These are phyloP conservation scores for Argyrosomus regius DNA, from an alignment of 2,797 vertebrate species.

Conservation along the genomic window DNA sequence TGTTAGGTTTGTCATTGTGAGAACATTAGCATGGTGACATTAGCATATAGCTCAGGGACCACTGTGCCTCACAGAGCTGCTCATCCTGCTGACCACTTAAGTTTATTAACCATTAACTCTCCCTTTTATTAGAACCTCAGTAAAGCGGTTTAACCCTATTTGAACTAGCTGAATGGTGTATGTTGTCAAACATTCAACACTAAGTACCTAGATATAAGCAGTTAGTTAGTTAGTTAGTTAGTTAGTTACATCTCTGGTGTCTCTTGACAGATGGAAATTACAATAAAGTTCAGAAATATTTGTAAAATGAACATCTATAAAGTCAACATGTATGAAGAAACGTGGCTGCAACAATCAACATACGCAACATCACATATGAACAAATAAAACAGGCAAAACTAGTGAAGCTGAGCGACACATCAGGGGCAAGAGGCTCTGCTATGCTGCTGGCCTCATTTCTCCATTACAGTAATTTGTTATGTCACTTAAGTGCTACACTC, in stretches of 20 bases:
- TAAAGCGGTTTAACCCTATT: too few species aligned
- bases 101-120: too few species aligned
- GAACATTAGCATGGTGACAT: too few species aligned
- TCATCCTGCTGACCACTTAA: too few species aligned
- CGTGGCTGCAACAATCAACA: neutral
- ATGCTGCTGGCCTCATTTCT: slow-evolving; percentile 14
- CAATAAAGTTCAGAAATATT: neutral
- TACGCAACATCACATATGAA: neutral
- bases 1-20: too few species aligned
- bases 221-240: neutral
- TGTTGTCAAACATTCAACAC: too few species aligned
- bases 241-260: neutral
- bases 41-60: too few species aligned
- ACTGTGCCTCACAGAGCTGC: too few species aligned
- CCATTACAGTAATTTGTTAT: neutral
- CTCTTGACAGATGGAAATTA: neutral
- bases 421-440: slow-evolving; percentile 7
- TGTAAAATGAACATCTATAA: neutral
- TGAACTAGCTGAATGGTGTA: too few species aligned
- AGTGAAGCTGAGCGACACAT: slow-evolving; percentile 5
- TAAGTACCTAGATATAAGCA: neutral
- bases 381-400: neutral
- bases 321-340: neutral
- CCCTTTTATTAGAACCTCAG: too few species aligned
- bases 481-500: neutral